Evolutionary conservation across 2,797 vertebrate genomes (phyloP), one percentile per base, ranked within the genome.

Genomic region (Pseudotriccus pelzelni): DNA sequence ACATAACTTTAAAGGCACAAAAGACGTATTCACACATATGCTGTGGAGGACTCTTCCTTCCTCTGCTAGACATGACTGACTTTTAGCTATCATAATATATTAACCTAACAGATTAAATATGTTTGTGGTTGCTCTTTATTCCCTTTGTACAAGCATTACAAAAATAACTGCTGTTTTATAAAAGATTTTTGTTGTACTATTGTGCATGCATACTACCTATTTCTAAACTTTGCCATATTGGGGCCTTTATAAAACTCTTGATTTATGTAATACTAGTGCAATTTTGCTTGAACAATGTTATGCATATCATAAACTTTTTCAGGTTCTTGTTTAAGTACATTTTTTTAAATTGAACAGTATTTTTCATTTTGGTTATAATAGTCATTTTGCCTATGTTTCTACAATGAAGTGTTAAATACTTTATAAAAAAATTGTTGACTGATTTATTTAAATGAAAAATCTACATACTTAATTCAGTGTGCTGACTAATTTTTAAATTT

Each of bases 161-260:
- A 93, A 96, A 98, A 96, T 97, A 97, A 96, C 96, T 97, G 97
- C 97, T 98, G 98, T 98, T 98, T 98, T 98, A 97, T 98, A 98
- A 98, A 94, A 98, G 91, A 96, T 95, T 98, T 98, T 98, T 98
- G 98, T 98, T 98, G 98, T 98, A 98, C 96, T 98, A 97, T 97
- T 98, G 97, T 98, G 98, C 98, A 98, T 98, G 98, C 98, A 98
- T 97, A 98, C 98, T 98, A 98, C 98, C 98, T 98, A 98, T 98
- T 98, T 98, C 98, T 98, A 98, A 98, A 98, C 97, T 98, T 97
- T 98, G 97, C 98, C 98, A 98, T 98, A 98, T 95, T 97, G 98
- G 97, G 97, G 98, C 98, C 98, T 98, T 98, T 98, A 97, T 98
- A 98, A 98, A 98, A 98, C 91, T 97, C 97, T 97, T 98, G 97